These are phyloP conservation scores for Caenorhabditis briggsae DNA, from an alignment of 1,140 invertebrate species.

Conservation along the genomic window DNA sequence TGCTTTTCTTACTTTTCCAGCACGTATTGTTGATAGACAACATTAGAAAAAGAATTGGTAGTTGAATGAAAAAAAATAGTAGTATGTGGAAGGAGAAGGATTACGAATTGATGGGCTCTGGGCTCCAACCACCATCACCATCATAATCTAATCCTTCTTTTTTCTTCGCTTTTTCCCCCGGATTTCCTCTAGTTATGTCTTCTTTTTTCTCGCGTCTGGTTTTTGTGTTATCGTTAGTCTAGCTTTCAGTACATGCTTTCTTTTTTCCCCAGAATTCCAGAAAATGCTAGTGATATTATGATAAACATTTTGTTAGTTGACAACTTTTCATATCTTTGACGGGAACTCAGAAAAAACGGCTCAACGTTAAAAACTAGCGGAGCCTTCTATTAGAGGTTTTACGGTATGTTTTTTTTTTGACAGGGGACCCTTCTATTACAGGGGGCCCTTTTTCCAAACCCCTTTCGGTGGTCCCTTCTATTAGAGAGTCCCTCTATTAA, in stretches of 20 bases:
- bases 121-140: background rate
- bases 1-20: background rate
- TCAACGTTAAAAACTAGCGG: too few relatives aligned
- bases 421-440: too few relatives aligned
- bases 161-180: background rate
- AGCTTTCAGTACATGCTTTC: background rate
- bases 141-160: slow-evolving; percentile 32
- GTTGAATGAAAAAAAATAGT: background rate
- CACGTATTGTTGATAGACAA: slow-evolving; percentile 20
- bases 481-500: too few relatives aligned
- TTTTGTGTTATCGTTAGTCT: background rate
- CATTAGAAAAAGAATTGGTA: background rate
- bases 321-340: too few relatives aligned
- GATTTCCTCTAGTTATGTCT: slow-evolving; percentile 2
- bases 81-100: background rate
- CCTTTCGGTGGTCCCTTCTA: too few relatives aligned
- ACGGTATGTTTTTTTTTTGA: too few relatives aligned
- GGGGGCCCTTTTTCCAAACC: too few relatives aligned
- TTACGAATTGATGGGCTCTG: slow-evolving; percentile 34
- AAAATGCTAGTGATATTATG: too few relatives aligned
- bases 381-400: too few relatives aligned
- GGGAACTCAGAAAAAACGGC: too few relatives aligned
- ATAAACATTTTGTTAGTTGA: too few relatives aligned
- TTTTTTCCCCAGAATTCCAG: too few relatives aligned
- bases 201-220: background rate